Conservation (phyloP, 1,140 invertebrate genomes). For the Drosophila sulfurigaster region DNA sequence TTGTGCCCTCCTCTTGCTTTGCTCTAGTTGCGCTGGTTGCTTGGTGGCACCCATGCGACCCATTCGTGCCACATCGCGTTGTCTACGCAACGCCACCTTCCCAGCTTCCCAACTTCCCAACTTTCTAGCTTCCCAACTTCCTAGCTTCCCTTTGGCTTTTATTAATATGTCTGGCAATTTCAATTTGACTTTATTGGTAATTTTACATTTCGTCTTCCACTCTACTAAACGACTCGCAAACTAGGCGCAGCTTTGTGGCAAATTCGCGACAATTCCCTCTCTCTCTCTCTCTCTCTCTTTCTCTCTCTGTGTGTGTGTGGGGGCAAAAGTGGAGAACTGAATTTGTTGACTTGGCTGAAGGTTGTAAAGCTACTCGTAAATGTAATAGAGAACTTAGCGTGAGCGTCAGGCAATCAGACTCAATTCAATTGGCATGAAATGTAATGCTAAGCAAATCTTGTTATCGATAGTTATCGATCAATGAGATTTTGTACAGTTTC, state of each 20-base stretch:
- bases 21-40: constrained; percentile 22
- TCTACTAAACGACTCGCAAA: constrained; percentile 30
- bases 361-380: constrained; percentile 9
- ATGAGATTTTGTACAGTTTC: not conserved
- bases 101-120: not conserved
- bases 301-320: not conserved
- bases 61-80: constrained; percentile 54
- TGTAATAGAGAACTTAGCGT: constrained; percentile 17
- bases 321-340: not conserved
- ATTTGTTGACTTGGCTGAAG: constrained; percentile 3
- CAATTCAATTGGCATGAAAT: not conserved
- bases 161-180: constrained; percentile 84
- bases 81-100: constrained; percentile 50
- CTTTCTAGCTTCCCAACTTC: not conserved
- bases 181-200: constrained; percentile 83
- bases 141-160: constrained; percentile 52
- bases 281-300: not conserved
- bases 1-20: constrained; percentile 13
- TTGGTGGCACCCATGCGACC: constrained; percentile 64
- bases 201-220: constrained; percentile 68
- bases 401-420: constrained; percentile 7
- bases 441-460: not conserved
- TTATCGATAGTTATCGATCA: constrained; percentile 23
- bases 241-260: constrained; percentile 19
- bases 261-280: not conserved